Conservation (phyloP, 2,113 vertebrate genomes). For the Dromaius novaehollandiae region DNA sequence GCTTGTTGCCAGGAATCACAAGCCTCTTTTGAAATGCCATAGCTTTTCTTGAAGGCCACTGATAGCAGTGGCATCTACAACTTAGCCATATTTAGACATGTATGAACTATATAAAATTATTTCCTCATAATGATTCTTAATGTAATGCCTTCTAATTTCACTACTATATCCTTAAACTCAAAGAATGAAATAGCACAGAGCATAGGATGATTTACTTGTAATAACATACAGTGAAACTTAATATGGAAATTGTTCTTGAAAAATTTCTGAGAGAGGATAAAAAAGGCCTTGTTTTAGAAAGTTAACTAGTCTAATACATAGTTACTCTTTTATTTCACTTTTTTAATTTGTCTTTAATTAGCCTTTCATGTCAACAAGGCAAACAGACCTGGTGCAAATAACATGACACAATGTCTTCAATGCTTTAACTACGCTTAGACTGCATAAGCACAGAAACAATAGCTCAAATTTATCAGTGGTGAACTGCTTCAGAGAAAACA, state of each 20-base stretch:
- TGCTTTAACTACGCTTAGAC: background rate
- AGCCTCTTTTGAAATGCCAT: background rate
- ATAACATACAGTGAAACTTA: background rate
- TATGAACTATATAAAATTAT: background rate
- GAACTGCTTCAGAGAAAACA: background rate
- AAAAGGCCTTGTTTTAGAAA: constrained; percentile 25
- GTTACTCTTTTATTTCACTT: constrained; percentile 19
- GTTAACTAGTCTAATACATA: background rate
- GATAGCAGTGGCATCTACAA: background rate
- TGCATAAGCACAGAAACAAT: constrained; percentile 6
- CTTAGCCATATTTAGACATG: background rate
- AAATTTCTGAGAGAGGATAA: background rate
- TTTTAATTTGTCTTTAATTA: constrained; percentile 68
- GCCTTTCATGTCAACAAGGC: constrained; percentile 55
- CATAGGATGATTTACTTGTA: background rate
- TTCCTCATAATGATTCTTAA: background rate
- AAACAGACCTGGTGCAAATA: constrained; percentile 42
- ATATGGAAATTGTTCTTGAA: background rate
- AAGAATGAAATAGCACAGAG: background rate
- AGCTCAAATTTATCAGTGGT: background rate
- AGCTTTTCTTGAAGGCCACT: background rate
- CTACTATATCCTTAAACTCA: background rate
- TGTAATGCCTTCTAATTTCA: background rate
- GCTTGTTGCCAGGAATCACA: background rate
- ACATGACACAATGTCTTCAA: constrained; percentile 11